These are phyloP conservation scores for Girardia tigrina DNA, from an alignment of 2,888 invertebrate genomes.

Conservation along the genomic window DNA sequence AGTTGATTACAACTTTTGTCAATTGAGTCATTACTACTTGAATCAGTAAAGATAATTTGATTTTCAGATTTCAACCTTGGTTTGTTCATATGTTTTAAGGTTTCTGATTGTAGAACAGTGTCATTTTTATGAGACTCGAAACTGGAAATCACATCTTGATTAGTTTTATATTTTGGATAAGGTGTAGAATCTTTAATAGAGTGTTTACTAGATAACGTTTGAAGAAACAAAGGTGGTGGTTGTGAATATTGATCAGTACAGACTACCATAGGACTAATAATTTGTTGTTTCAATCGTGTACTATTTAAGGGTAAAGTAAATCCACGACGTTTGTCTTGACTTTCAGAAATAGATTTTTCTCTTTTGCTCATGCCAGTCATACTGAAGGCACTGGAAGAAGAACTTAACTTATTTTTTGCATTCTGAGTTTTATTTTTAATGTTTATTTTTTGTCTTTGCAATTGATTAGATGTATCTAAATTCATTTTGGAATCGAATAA, in stretches of 20 bases:
- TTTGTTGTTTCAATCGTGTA: conserved; percentile 14
- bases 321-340: neutral
- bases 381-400: neutral
- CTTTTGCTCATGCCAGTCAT: neutral
- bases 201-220: neutral
- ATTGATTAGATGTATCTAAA: neutral
- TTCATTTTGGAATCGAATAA: neutral
- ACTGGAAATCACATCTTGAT: conserved; percentile 15
- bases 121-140: conserved; percentile 6
- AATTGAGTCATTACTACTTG: conserved; percentile 30
- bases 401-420: neutral
- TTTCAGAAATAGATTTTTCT: conserved; percentile 25
- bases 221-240: conserved; percentile 1
- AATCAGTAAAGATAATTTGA: conserved; percentile 29
- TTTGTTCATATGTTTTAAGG: neutral
- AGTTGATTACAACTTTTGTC: neutral
- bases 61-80: neutral
- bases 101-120: neutral
- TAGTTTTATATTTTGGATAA: conserved; percentile 25
- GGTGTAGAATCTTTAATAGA: conserved; percentile 29
- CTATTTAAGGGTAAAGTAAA: conserved; percentile 25
- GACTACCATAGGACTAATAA: conserved; percentile 29
- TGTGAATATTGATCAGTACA: conserved; percentile 20
- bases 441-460: neutral
- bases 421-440: neutral